Conservation (phyloP, 2,113 vertebrate species). For the Sciurus niger region DNA sequence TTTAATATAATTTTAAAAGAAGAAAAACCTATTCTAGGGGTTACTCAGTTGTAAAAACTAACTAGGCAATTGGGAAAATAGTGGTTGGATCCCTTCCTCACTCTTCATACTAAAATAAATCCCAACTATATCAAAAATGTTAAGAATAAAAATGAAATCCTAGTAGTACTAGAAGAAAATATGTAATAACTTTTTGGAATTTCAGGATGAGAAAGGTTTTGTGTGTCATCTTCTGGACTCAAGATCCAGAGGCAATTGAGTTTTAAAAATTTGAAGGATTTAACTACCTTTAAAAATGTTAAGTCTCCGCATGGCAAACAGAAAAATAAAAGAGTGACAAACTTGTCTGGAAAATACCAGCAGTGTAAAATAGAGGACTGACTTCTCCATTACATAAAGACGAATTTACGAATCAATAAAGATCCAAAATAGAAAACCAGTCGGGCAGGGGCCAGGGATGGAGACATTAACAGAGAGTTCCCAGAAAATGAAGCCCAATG, state of each 20-base stretch:
- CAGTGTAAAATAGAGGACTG: background rate
- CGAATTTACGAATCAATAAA: conserved; percentile 57
- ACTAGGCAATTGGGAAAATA: conserved; percentile 37
- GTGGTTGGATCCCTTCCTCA: conserved; percentile 39
- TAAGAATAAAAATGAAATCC: conserved; percentile 54
- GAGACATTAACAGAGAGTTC: background rate
- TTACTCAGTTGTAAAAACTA: conserved; percentile 27
- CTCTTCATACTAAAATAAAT: conserved; percentile 60
- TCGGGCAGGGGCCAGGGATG: no score
- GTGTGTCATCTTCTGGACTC: background rate
- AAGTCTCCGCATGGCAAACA: background rate
- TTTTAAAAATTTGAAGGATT: conserved; percentile 37
- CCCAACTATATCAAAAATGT: conserved; percentile 24
- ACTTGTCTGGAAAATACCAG: background rate
- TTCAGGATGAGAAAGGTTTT: conserved; percentile 25
- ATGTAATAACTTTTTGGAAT: background rate
- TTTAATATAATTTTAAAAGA: background rate
- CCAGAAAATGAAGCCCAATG: conserved; percentile 40
- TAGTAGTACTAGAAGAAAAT: conserved; percentile 23
- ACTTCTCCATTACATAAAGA: conserved; percentile 49
- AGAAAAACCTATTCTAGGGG: background rate
- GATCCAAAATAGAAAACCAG: background rate
- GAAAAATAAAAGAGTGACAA: background rate
- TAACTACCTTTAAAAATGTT: background rate
- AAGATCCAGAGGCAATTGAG: background rate